Conservation (phyloP, 2,888 invertebrate species). For the Pyrrhosoma nymphula region DNA sequence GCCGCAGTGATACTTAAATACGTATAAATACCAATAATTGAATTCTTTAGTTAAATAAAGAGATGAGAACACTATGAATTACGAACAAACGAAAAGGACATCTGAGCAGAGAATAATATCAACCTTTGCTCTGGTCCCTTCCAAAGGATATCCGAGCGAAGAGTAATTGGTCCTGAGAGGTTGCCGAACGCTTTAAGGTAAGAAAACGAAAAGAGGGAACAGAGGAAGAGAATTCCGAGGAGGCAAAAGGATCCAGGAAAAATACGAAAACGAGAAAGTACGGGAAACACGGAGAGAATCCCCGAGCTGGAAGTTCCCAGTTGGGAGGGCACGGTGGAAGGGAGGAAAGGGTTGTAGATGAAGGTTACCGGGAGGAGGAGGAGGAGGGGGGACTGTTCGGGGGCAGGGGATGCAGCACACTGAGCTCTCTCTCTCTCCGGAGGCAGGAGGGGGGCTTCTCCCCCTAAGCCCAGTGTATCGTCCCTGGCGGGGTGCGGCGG, state of each 20-base stretch:
- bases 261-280: background rate
- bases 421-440: too few relatives aligned
- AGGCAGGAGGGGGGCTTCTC: too few relatives aligned
- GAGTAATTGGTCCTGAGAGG: background rate
- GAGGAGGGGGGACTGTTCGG: background rate
- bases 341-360: background rate
- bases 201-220: background rate
- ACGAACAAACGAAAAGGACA: background rate
- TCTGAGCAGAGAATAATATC: background rate
- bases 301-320: background rate
- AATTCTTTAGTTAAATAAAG: too few relatives aligned
- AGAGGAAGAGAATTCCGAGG: background rate
- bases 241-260: background rate
- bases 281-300: background rate
- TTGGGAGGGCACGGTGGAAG: background rate
- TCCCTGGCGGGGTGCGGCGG: background rate
- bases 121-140: background rate
- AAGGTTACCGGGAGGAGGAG: background rate
- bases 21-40: too few relatives aligned
- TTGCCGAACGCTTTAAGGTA: background rate
- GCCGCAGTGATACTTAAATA: too few relatives aligned
- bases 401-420: too few relatives aligned
- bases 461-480: background rate
- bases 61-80: too few relatives aligned
- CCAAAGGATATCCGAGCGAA: background rate